phyloP scores from a whole-genome alignment of 2,797 vertebrate genomes.

The Gouania willdenowi region DNA sequence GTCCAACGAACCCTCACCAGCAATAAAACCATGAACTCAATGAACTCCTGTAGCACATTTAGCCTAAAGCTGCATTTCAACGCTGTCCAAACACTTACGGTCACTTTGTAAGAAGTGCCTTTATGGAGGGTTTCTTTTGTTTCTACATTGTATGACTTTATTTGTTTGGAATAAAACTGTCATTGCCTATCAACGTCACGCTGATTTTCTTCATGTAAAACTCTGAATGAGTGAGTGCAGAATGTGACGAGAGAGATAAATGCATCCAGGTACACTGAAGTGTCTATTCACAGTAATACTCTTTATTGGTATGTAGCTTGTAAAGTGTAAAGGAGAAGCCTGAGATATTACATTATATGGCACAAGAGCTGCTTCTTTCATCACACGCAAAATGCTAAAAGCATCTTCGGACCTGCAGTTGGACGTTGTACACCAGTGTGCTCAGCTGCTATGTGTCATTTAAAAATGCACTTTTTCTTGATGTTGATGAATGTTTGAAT shows the following conservation, averaged over 20 bases:
- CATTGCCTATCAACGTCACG: conserved; percentile 62
- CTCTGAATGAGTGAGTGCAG: conserved; percentile 10
- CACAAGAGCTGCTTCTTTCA: conserved; percentile 26
- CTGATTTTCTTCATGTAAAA: conserved; percentile 22
- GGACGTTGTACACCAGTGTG: conserved; percentile 2
- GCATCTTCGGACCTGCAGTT: conserved; percentile 27
- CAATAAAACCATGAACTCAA: conserved; percentile 61
- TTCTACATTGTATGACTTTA: conserved; percentile 60
- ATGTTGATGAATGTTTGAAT: conserved; percentile 34
- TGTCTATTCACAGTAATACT: conserved; percentile 45
- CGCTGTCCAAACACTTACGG: conserved; percentile 51
- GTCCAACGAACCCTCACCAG: conserved; percentile 51
- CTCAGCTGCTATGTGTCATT: conserved; percentile 31
- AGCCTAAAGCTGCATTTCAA: conserved; percentile 52
- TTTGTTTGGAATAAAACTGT: conserved; percentile 75
- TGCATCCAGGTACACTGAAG: conserved; percentile 42
- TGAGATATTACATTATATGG: conserved; percentile 39
- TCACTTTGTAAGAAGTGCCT: conserved; percentile 78
- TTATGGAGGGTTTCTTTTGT: conserved; percentile 60
- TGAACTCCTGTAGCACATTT: conserved; percentile 46
- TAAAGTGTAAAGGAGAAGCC: conserved; percentile 35
- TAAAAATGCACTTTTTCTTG: conserved; percentile 43
- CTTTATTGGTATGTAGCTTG: conserved; percentile 50
- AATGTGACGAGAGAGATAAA: conserved; percentile 16
- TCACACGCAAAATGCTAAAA: conserved; percentile 37